Evolutionary conservation across 1,140 invertebrate genomes (phyloP).

Genomic region (Eurosta solidaginis): DNA sequence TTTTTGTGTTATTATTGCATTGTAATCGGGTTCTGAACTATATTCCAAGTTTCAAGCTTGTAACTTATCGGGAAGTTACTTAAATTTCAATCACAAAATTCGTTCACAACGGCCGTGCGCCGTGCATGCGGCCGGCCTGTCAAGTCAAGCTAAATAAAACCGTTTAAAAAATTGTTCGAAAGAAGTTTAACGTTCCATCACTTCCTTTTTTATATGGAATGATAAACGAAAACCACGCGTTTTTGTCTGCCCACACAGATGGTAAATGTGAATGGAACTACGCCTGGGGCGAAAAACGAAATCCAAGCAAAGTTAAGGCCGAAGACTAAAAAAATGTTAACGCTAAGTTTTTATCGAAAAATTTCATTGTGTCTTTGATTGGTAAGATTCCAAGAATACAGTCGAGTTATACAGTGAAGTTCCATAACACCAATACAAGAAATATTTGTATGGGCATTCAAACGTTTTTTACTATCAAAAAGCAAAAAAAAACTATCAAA

Average conservation of each 20-base stretch:
- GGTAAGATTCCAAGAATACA: not conserved
- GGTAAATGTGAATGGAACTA: not conserved
- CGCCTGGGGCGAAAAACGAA: not conserved
- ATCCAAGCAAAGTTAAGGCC: not conserved
- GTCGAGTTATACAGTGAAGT: not conserved
- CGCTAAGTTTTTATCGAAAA: not conserved
- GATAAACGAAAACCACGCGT: not conserved
- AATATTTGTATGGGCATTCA: not conserved
- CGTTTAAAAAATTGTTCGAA: not conserved
- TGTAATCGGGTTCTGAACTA: too few species aligned
- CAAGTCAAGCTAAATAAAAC: too few species aligned
- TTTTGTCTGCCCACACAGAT: not conserved
- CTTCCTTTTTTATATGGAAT: not conserved
- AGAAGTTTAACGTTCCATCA: not conserved
- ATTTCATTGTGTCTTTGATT: constrained; percentile 10
- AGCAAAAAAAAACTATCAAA: too few species aligned
- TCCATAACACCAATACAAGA: not conserved
- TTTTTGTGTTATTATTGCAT: too few species aligned
- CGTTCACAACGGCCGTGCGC: too few species aligned
- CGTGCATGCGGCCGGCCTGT: too few species aligned
- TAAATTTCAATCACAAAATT: too few species aligned
- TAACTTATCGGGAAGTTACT: too few species aligned
- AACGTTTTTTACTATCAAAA: too few species aligned
- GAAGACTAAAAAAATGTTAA: not conserved
- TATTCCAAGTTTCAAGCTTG: too few species aligned